A percentile compares a stretch with the other conserved stretches of the same genome.
Evolutionary conservation across 1,140 invertebrate genomes (phyloP).

Genomic region (Neodiprion fabricii): DNA sequence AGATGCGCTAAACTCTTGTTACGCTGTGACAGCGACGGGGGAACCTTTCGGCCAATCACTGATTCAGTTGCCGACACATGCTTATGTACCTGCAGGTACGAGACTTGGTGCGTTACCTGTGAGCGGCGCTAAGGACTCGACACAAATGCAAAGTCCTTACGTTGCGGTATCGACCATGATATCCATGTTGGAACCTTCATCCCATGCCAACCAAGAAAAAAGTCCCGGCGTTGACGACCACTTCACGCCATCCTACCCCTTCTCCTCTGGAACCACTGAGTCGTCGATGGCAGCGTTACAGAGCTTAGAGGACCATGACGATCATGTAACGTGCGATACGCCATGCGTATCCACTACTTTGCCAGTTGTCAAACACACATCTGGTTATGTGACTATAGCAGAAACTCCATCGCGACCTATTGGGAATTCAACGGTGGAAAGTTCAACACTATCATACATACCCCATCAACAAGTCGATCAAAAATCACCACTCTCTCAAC

Average conservation of each 20-base stretch:
- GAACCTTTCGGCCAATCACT: not conserved
- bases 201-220: not conserved
- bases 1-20: not conserved
- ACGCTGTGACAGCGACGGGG: not conserved
- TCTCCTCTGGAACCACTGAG: conserved; percentile 35
- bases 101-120: not conserved
- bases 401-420: conserved; percentile 31
- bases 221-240: not conserved
- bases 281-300: conserved; percentile 5
- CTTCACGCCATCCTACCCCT: not conserved
- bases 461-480: conserved; percentile 37
- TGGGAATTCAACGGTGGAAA: conserved; percentile 13
- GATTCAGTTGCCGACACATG: not conserved
- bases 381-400: conserved; percentile 39
- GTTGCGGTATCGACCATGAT: conserved; percentile 32
- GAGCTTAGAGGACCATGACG: not conserved
- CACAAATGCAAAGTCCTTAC: conserved; percentile 39
- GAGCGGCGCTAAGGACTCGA: not conserved
- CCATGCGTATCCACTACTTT: not conserved
- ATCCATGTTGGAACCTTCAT: not conserved
- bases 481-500: conserved; percentile 23
- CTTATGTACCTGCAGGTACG: not conserved
- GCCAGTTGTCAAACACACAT: conserved; percentile 20
- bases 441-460: conserved; percentile 28
- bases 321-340: conserved; percentile 8